These are phyloP conservation scores for Dasypus novemcinctus DNA, from an alignment of 2,113 vertebrate species.

Conservation along the genomic window DNA sequence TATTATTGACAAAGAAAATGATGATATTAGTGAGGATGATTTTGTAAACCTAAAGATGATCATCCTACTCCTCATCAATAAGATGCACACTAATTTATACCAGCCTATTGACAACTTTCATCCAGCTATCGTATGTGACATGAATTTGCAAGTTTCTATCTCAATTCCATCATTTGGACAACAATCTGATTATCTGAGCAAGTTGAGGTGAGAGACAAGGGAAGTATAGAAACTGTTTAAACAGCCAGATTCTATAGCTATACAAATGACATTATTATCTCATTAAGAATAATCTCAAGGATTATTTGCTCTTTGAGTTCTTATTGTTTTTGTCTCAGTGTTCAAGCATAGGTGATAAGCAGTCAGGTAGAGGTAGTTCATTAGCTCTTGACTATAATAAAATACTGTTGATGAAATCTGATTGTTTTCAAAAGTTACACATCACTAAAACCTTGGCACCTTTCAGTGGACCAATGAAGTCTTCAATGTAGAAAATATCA, in stretches of 20 bases:
- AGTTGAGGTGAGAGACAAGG: neutral
- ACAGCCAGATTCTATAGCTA: neutral
- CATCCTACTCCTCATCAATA: neutral
- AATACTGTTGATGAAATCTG: neutral
- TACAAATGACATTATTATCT: neutral
- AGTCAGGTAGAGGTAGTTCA: neutral
- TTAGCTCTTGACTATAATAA: neutral
- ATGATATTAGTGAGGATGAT: neutral
- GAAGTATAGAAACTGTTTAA: neutral
- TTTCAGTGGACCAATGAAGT: neutral
- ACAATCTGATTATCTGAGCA: neutral
- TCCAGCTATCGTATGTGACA: neutral
- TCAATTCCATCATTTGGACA: neutral
- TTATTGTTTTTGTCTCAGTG: neutral
- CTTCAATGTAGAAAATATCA: neutral
- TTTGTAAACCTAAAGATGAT: neutral
- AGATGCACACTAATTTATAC: neutral
- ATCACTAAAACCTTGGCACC: neutral
- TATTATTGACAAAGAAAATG: neutral
- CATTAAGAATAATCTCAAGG: neutral
- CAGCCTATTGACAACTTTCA: neutral
- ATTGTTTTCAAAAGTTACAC: neutral
- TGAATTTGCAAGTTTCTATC: neutral
- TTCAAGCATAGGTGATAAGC: neutral
- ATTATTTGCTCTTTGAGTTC: neutral